Base-by-base conservation (phyloP, 2,113 vertebrate species). In the Psittacara wagleri region DNA sequence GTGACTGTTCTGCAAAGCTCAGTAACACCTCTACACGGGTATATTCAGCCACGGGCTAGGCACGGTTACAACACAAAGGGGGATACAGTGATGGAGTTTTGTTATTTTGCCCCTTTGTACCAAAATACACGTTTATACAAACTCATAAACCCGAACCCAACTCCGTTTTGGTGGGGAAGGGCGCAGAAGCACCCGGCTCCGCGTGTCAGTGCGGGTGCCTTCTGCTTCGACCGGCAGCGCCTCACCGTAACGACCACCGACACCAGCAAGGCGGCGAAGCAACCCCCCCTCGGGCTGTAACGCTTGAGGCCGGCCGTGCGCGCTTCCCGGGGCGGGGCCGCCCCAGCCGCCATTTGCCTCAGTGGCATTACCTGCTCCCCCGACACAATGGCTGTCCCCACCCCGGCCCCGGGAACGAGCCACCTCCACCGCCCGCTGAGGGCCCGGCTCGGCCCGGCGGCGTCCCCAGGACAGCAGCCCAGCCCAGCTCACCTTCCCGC, bases 391-490 rank as follows among this genome's bases (percentile, higher is more conserved):
- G 33, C 48, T 29, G 25, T 12, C 39, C 13, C 8, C 31, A n/a
- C 22, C 29, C 29, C 22, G 3, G 43, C 33, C 52, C n/a, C 10
- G 28, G 48, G 7, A 8, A 41, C 64, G 15, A 59, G 12, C 52
- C 33, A 18, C 69, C 55, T n/a, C 19, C 28, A 41, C 43, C 69
- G 33, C 55, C 55, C 55, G 55, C 33, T 6, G 20, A 57, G n/a
- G 33, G 13, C 55, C 8, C 33, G 55, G 18, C 31, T 19, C 31
- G 19, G 13, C 55, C 55, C 55, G 39, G 27, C 70, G 24, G 10
- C 19, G 97, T 91, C 96, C 86, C 94, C 95, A 94, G 87, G 91
- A 95, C 94, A 97, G 87, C 97, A 7, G 27, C 92, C 76, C 41
- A 29, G 19, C 68, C 94, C 72, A 62, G 68, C 43, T 22, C 86